Evolutionary conservation across 2,113 vertebrate species (phyloP), one percentile per base, ranked within the genome.

Genomic region (Empidonax alnorum): DNA sequence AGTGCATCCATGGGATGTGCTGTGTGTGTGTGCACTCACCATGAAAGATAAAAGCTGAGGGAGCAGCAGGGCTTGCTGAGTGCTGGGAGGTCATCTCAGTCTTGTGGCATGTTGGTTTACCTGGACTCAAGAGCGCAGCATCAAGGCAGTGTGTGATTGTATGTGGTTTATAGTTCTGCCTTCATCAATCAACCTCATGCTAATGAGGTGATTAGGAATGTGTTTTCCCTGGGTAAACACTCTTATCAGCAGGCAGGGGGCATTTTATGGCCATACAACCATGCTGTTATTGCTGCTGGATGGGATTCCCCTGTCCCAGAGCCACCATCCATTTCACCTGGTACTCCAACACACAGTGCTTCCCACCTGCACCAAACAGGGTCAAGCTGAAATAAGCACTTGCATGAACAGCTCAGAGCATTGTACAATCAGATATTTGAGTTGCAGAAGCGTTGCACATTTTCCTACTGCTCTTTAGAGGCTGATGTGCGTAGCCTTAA

Each of bases 21-120:
- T 0, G 0, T 10, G 2, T 35, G 2, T 35, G 21, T 41, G 17
- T 1, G 2, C 1, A 0, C 49, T 79, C 37, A 16, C 16, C 17
- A 10, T 79, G 39, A 55, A 58, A 44, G 35, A 33, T 3, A 20
- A 67, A 46, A 59, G 25, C 39, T 24, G 42, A 41, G 61, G 78
- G 56, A 82, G n/a, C 41, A 66, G 44, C 19, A 12, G 31, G 41
- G 16, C 68, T 53, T 4, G 0, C 44, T 8, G 33, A 42, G 50
- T 20, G 27, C 52, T 72, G 33, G 35, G 41, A 61, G 9, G 33
- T 14, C 33, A 30, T 16, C 41, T 69, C 74, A n/a, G 58, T 17
- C 39, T 24, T 6, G 4, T 7, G 1, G 21, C 19, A 0, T 13
- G 7, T 41, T 71, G 71, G 23, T 67, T 80, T 86, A 30, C 42